These are phyloP conservation scores for Sylvilagus floridanus DNA, from an alignment of 2,797 vertebrate species.

Conservation along the genomic window DNA sequence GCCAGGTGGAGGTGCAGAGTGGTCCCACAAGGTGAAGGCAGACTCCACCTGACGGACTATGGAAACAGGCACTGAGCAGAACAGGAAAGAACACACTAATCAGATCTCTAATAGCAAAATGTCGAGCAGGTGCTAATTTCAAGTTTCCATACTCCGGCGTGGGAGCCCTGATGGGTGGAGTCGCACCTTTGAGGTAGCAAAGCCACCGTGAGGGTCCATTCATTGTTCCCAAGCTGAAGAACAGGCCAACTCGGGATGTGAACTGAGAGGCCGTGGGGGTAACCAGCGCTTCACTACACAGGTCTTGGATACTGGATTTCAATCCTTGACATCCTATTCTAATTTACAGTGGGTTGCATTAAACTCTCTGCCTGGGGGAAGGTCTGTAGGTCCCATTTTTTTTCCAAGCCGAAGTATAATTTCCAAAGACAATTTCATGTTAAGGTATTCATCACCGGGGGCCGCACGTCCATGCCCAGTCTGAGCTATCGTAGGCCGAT, in stretches of 20 bases:
- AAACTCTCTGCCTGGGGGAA: neutral
- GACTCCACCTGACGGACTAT: neutral
- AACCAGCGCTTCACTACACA: neutral
- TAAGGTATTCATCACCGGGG: neutral
- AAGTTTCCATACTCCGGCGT: neutral
- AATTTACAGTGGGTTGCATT: neutral
- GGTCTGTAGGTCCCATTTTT: neutral
- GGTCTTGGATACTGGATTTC: neutral
- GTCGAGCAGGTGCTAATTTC: neutral
- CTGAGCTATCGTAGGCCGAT: neutral
- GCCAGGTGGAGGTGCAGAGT: neutral
- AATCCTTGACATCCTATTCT: neutral
- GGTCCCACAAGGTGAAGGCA: neutral
- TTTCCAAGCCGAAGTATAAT: neutral
- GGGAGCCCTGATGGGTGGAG: neutral
- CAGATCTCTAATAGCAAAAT: neutral
- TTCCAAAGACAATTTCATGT: constrained; percentile 10
- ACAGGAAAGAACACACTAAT: neutral
- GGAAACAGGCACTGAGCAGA: neutral
- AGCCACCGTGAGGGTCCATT: too few relatives aligned
- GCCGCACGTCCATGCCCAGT: neutral
- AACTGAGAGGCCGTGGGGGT: neutral
- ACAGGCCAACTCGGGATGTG: neutral
- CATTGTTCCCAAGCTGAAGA: neutral
- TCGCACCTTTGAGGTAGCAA: neutral